Base-by-base conservation (phyloP, 2,797 vertebrate genomes). In the Lemur catta region DNA sequence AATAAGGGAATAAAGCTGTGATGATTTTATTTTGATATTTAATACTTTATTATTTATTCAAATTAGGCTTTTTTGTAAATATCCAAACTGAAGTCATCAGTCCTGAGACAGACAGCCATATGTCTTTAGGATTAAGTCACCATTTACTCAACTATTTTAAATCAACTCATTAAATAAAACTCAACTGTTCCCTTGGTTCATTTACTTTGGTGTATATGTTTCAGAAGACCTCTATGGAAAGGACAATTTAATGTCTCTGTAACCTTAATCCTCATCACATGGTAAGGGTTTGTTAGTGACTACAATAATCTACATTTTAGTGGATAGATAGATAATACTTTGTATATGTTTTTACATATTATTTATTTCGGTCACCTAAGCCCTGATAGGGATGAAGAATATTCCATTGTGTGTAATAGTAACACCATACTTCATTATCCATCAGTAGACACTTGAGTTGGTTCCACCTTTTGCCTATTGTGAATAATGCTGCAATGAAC, bases 11-110 rank as follows among this genome's bases (percentile, higher is more conserved):
- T 38, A 50, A 67, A 59, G 2, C 6, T 57, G 38, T 78, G 15
- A 26, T 7, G 91, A 84, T 82, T 71, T 94, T 50, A 88, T 67
- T 92, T 76, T 61, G 33, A 85, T 89, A 52, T 86, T 86, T 82
- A 67, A 17, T 67, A 22, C 0, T 33, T 74, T 78, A 72, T 82
- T 84, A 8, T 82, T 86, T n/a, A 61, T 52, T 75, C 18, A 67
- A 28, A 55, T 63, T n/a, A 78, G 14, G 1, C 1, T 88, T 91
- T 46, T 89, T 71, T 84, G 18, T 80, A 76, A 88, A 79, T 76
- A 85, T 18, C 13, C 35, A 81, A 84, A 89, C 69, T 18, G 50
- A 89, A 46, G 4, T 86, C 6, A 86, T 63, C 35, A 41, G 4
- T 59, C 43, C 48, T 20, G 3, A 85, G 63, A 81, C 22, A 85